These are phyloP conservation scores for Sorex fumeus DNA, from an alignment of 2,113 vertebrate genomes.

Conservation along the genomic window DNA sequence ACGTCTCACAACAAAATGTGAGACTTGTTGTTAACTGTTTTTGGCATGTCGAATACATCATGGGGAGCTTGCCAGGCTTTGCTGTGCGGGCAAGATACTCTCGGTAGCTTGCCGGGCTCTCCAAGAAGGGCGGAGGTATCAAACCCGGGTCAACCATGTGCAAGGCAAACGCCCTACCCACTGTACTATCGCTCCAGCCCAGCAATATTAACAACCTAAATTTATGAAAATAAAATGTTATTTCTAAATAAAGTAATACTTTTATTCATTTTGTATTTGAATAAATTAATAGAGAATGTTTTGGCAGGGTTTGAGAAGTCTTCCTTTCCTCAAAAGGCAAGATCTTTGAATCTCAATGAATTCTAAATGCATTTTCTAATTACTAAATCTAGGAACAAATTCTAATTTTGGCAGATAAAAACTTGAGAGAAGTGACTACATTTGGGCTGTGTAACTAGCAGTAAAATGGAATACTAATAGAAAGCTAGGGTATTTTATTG, in stretches of 20 bases:
- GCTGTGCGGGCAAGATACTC: too few species aligned
- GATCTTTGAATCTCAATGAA: conserved; percentile 39
- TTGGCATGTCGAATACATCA: too few species aligned
- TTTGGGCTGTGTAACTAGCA: background rate
- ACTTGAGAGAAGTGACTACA: conserved; percentile 38
- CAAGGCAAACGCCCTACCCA: too few species aligned
- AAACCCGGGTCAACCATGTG: too few species aligned
- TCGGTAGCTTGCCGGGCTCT: too few species aligned
- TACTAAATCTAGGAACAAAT: conserved; percentile 63
- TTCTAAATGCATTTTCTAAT: conserved; percentile 63
- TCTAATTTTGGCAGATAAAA: conserved; percentile 52
- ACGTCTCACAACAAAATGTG: too few species aligned
- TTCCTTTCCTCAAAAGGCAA: conserved; percentile 10
- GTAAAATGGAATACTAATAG: conserved; percentile 60
- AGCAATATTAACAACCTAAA: conserved; percentile 40
- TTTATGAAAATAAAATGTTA: conserved; percentile 60
- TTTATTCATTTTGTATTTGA: conserved; percentile 5
- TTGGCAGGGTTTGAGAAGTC: background rate
- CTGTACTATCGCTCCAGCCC: too few species aligned
- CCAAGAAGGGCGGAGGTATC: too few species aligned
- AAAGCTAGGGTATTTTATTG: conserved; percentile 21
- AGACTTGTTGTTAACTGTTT: too few species aligned
- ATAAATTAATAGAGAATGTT: conserved; percentile 46
- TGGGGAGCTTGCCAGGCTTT: too few species aligned
- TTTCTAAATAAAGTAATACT: background rate